Conservation (phyloP, 92 coral and sea anemone species). For the Phenganax stokvisi region DNA sequence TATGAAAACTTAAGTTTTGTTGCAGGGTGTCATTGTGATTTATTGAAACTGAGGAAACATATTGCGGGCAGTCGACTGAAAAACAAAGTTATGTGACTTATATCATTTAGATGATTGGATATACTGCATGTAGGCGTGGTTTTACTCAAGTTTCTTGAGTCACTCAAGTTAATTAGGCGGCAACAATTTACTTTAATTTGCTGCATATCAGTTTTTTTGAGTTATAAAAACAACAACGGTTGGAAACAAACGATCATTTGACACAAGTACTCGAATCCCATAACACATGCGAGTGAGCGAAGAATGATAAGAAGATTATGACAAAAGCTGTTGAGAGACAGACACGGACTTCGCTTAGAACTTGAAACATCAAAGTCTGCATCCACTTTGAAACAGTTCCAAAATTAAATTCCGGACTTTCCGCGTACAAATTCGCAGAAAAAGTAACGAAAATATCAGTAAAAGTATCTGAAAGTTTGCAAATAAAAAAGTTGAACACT, state of each 20-base stretch:
- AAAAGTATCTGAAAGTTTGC: too few species aligned
- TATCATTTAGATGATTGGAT: not conserved
- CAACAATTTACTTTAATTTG: conserved; percentile 14
- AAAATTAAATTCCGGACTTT: too few species aligned
- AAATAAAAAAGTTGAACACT: too few species aligned
- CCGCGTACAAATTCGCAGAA: too few species aligned
- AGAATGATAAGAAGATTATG: not conserved
- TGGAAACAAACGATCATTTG: not conserved
- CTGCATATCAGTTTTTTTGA: not conserved
- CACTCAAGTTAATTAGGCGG: not conserved
- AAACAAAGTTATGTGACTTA: not conserved
- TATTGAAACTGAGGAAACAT: not conserved
- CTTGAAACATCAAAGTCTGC: too few species aligned
- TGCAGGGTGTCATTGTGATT: not conserved
- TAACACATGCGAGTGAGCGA: not conserved
- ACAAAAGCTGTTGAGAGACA: not conserved
- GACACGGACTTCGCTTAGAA: too few species aligned
- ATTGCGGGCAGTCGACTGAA: not conserved
- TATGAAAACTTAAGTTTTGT: not conserved
- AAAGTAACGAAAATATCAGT: too few species aligned
- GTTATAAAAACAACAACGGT: conserved; percentile 9
- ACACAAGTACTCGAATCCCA: not conserved
- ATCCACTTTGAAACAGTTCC: too few species aligned
- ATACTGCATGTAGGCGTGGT: conserved; percentile 9
- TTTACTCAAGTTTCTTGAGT: not conserved